Evolutionary conservation across 2,888 invertebrate genomes (phyloP), one percentile per base, ranked within the genome.

Genomic region (Hirtodrosophila duncani): DNA sequence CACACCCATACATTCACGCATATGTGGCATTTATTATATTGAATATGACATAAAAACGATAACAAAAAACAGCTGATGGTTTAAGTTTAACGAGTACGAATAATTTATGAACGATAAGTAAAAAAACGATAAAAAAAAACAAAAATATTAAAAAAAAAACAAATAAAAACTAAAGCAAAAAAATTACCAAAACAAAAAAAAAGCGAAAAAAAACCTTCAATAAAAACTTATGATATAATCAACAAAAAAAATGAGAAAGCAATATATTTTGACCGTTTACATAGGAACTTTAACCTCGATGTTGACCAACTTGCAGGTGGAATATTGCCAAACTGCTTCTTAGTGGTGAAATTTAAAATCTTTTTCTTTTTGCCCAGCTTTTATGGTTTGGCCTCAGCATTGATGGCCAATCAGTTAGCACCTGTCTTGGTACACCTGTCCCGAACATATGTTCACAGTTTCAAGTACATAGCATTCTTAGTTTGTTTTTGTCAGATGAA

Each of bases 221-320:
- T 84, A 85, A 80, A 72, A 82, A 83, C 80, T 81, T 85, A 85
- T 84, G 85, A 80, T 74, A 77, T 68, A 79, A 72, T 65, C 81
- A 77, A 77, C 48, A 69, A 69, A 67, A 66, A 61, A 65, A 37
- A 44, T 38, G 44, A 45, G 30, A 45, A 50, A 30, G 21, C 36
- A 29, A 23, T 50, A 29, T 41, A 49, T n/a, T n/a, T n/a, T n/a
- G n/a, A n/a, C n/a, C n/a, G n/a, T n/a, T n/a, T n/a, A n/a, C n/a
- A n/a, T n/a, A n/a, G n/a, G n/a, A n/a, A n/a, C n/a, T n/a, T n/a
- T n/a, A n/a, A n/a, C n/a, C n/a, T n/a, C n/a, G n/a, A n/a, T n/a
- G n/a, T n/a, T n/a, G n/a, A n/a, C n/a, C n/a, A n/a, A n/a, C n/a
- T n/a, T n/a, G n/a, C n/a, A n/a, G n/a, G n/a, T n/a, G n/a, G n/a